A percentile compares a stretch with the other conserved stretches of the same genome.
These are phyloP conservation scores for human DNA, from an alignment of 2,113 vertebrate genomes.

Conservation along the genomic window GRCh38 chrX:29490001-29490500, in stretches of 20 bases:
- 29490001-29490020: constrained; percentile 8
- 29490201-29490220: background rate
- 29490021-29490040: background rate
- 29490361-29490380: too few species aligned
- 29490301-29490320: too few species aligned
- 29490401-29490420: too few species aligned
- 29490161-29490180: background rate
- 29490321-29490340: too few species aligned
- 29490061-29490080: background rate
- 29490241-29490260: background rate
- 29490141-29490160: background rate
- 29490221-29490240: background rate
- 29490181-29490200: background rate
- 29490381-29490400: too few species aligned
- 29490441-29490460: too few species aligned
- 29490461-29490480: too few species aligned
- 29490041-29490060: constrained; percentile 10
- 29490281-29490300: too few species aligned
- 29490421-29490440: too few species aligned
- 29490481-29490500: too few species aligned
- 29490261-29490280: too few species aligned
- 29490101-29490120: background rate
- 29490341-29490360: too few species aligned
- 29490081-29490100: background rate
- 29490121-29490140: background rate